Evolutionary conservation across 2,797 vertebrate genomes (phyloP).

Genomic region (Acipenser transmontanus): DNA sequence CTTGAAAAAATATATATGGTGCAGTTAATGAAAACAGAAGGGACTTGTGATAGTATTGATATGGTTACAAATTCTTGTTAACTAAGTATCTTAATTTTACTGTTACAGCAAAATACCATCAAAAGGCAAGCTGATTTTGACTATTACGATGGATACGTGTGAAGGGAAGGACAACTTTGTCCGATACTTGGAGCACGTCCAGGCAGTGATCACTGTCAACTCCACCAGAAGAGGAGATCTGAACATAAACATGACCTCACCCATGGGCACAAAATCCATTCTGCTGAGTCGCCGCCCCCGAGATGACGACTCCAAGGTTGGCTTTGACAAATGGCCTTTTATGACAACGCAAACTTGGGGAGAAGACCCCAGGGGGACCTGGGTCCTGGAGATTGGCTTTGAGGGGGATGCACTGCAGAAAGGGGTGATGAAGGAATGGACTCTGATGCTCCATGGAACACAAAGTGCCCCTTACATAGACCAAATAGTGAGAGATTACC

Average conservation of each 20-base stretch:
- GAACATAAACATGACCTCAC: conserved; percentile 96
- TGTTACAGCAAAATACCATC: conserved; percentile 80
- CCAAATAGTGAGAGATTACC: conserved; percentile 95
- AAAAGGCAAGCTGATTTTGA: conserved; percentile 75
- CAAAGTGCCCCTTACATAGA: conserved; percentile 98
- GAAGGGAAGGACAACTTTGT: conserved; percentile 95
- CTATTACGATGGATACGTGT: conserved; percentile 78
- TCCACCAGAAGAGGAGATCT: conserved; percentile 86
- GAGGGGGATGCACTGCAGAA: conserved; percentile 69
- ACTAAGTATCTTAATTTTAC: background rate
- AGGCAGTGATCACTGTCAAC: conserved; percentile 92
- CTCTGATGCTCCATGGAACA: conserved; percentile 95
- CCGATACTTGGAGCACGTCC: conserved; percentile 93
- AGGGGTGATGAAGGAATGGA: conserved; percentile 92
- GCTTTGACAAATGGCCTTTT: conserved; percentile 99
- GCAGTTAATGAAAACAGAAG: no score
- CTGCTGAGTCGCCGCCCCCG: conserved; percentile 88
- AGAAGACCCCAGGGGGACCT: conserved; percentile 93
- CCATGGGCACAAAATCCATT: conserved; percentile 96
- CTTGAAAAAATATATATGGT: no score
- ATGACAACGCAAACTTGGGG: conserved; percentile 99
- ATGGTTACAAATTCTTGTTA: no score
- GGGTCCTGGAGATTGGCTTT: conserved; percentile 90
- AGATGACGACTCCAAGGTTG: conserved; percentile 91
- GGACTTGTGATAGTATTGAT: no score